A percentile compares a stretch with the other conserved stretches of the same genome.
Conservation (phyloP, 2,888 invertebrate species). For the Stramonita haemastoma region DNA sequence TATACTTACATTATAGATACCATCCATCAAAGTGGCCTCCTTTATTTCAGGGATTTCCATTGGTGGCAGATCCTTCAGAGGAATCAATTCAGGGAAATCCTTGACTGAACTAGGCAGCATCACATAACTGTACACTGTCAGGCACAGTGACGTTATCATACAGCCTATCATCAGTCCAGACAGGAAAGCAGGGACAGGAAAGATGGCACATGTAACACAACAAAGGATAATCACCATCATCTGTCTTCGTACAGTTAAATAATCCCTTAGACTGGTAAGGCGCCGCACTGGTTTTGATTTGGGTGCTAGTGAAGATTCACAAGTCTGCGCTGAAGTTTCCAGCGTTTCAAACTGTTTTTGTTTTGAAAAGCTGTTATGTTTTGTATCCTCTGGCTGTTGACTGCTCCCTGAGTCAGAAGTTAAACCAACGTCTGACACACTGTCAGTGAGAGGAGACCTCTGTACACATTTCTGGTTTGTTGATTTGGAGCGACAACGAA, state of each 20-base stretch:
- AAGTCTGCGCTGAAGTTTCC: neutral
- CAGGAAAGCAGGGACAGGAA: conserved; percentile 71
- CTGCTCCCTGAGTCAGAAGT: neutral
- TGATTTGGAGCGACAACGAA: neutral
- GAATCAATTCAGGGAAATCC: conserved; percentile 55
- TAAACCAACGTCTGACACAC: neutral
- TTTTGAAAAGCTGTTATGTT: neutral
- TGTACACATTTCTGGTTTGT: neutral
- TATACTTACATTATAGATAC: conserved; percentile 63
- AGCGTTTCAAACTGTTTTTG: neutral
- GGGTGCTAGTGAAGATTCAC: neutral
- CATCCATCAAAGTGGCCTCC: conserved; percentile 62
- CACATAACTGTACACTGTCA: conserved; percentile 65
- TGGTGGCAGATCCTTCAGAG: conserved; percentile 66
- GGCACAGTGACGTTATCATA: conserved; percentile 57
- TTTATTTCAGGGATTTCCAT: conserved; percentile 67
- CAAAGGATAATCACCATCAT: conserved; percentile 48
- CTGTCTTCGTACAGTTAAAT: conserved; percentile 28
- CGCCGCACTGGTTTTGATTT: neutral
- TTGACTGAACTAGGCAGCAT: conserved; percentile 57
- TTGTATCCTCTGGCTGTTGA: neutral
- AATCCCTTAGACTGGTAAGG: neutral
- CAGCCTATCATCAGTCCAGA: conserved; percentile 67
- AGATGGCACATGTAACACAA: conserved; percentile 63
- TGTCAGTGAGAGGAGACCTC: neutral